Base-by-base conservation (phyloP, 2,888 invertebrate genomes). In the Maniola hyperantus region DNA sequence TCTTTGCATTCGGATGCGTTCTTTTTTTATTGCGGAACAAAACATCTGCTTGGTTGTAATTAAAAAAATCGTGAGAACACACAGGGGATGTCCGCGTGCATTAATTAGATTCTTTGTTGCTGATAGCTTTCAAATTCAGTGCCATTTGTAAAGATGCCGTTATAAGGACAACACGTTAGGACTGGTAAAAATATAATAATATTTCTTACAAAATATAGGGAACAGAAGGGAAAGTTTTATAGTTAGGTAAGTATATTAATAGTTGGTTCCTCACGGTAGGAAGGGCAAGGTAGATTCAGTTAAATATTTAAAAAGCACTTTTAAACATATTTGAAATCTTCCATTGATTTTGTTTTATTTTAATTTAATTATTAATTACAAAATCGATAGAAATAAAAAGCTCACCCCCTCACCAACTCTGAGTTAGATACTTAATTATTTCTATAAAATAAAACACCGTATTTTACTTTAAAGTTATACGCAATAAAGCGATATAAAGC, bases 41-140 rank as follows among this genome's bases (percentile, higher is more conserved):
- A 88, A 84, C 87, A 88, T 88, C 89, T 90, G 90, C 83, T 76
- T 78, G 82, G 77, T 83, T 76, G 83, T 86, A 91, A 92, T 91
- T 91, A 89, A 86, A 88, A 54, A 87, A 87, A 84, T 81, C 92
- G 92, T 92, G 92, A 90, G 92, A 92, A 91, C 81, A 78, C 81
- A 78, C 76, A 78, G 84, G 82, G 79, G 79, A 83, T 76, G 78
- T 81, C 76, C 77, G 80, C 79, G 66, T 71, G 72, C 63, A 85
- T 87, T 91, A 85, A 88, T 88, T 86, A 84, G 71, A 68, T 68
- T 65, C 46, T 50, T 68, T 63, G 58, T 69, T 39, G 13, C 44
- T 65, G 69, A 61, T 65, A 65, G 33, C 44, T 64, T 53, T 54
- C 48, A 64, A 50, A 26, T 26, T 26, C 26, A 26, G 26, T 57